Base-by-base conservation (phyloP, 2,113 vertebrate genomes). In the Salminus brasiliensis region DNA sequence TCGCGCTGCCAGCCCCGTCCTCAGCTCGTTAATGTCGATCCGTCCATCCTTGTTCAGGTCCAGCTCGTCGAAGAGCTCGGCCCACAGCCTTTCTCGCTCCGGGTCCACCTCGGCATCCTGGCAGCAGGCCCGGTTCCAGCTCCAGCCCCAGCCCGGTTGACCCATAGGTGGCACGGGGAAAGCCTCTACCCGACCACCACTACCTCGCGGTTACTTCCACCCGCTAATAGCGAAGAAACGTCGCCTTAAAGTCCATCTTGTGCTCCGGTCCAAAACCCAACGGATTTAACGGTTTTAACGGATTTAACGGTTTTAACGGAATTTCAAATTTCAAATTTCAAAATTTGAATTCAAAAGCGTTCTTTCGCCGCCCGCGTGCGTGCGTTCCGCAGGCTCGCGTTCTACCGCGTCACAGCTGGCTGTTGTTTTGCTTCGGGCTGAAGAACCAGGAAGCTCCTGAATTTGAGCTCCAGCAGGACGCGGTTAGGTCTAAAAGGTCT, bases 1-100 rank as follows among this genome's bases (percentile, higher is more conserved):
- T 81, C 92, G 87, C 11, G 88, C 88, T 0, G 91, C 91, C 87
- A 97, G 89, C 2, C 95, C 95, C 18, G 88, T 87, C 77, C 93
- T 89, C 83, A 97, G 92, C 87, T 97, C 96, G 23, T 83, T 45
- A 70, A 96, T 89, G 78, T 97, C 96, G 78, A 97, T 92, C 66
- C 83, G 91, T 79, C 96, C 96, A 82, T 97, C 95, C 89, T 94
- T 93, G 88, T 97, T 96, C 63, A 94, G 79, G 88, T 97, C 96
- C 82, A 97, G 90, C 86, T 95, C 89, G n/a, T 94, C 90, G 77
- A 97, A 97, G 36, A 97, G 92, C 79, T 92, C 88, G 30, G 91
- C 88, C 92, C 94, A 97, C 27, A 84, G 89, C 83, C 92, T 88
- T 78, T 87, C 86, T 67, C 91, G 87, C 34, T 94, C 94, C 0